phyloP scores from a whole-genome alignment of 2,888 invertebrate species.

The Gari tellinella region DNA sequence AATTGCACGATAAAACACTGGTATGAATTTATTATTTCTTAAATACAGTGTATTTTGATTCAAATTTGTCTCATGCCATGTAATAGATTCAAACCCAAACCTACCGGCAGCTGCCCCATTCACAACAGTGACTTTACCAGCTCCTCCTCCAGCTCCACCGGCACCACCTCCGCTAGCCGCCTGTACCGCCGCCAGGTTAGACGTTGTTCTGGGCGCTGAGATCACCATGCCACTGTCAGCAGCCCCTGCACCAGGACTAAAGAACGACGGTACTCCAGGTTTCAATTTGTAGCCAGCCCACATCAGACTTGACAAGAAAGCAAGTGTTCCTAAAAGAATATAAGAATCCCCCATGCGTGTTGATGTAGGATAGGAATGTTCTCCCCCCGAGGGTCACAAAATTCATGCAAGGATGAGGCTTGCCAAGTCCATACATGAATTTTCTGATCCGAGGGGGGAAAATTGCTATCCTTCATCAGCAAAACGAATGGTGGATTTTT shows the following conservation, averaged over 20 bases:
- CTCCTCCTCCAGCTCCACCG: conserved; percentile 63
- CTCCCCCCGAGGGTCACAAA: too few species aligned
- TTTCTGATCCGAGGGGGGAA: too few species aligned
- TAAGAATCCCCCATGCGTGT: too few species aligned
- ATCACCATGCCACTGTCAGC: conserved; percentile 67
- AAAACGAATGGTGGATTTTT: too few species aligned
- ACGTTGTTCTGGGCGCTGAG: conserved; percentile 72
- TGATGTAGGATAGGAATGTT: too few species aligned
- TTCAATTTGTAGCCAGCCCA: conserved; percentile 81
- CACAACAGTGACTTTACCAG: conserved; percentile 59
- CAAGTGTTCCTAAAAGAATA: conserved; percentile 61
- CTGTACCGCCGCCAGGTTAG: conserved; percentile 69
- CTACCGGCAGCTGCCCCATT: conserved; percentile 62
- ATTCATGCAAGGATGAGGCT: too few species aligned
- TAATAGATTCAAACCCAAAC: neutral
- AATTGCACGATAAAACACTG: too few species aligned
- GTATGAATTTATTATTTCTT: too few species aligned
- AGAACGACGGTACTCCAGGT: conserved; percentile 74
- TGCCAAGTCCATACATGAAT: too few species aligned
- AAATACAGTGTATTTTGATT: too few species aligned
- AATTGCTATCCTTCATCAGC: too few species aligned
- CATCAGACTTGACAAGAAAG: conserved; percentile 76
- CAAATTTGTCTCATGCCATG: too few species aligned
- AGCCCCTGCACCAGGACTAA: conserved; percentile 62
- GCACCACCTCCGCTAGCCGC: conserved; percentile 65